Evolutionary conservation across 2,888 invertebrate species (phyloP), one percentile per base, ranked within the genome.

Genomic region (Cenopis cana): DNA sequence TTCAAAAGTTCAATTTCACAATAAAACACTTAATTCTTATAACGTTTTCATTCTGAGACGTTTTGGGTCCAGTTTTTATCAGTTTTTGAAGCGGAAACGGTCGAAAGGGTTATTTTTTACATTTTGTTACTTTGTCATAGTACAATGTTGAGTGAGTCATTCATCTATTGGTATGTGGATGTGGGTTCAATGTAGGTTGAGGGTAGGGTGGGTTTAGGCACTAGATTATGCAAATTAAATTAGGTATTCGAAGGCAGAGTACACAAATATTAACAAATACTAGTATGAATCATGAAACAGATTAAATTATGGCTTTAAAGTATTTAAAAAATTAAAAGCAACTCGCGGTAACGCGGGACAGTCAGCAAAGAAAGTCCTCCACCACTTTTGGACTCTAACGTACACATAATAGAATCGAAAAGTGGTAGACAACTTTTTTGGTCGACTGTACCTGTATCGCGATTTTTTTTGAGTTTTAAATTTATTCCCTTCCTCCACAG

Each of bases 51-150:
- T 56, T 56, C 33, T 36, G n/a, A 29, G 8, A 9, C 2, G 81
- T n/a, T n/a, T 79, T 78, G 75, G 74, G 75, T 79, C 71, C 61
- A 70, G 80, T 82, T 82, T 83, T 84, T 84, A 75, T 80, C 73
- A 17, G 62, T 56, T 59, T 41, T 69, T 67, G 61, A 49, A 20
- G 56, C 67, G 66, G 61, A 72, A 67, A 68, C 68, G 61, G 57
- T 24, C 56, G 17, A 50, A 36, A 29, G 69, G 64, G 50, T 57
- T 64, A 54, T 46, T 29, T 24, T 1, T 24, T 24, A 36, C 14
- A 50, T 55, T 61, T 36, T 52, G 46, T 69, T 68, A 6, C 50
- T 41, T 67, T 41, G 14, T 5, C 41, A 14, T 24, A n/a, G 36
- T 18, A 56, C 24, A 50, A 36, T 61, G n/a, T 59, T 17, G 29